These are phyloP conservation scores for Sarcophilus harrisii DNA, from an alignment of 2,797 vertebrate genomes.

Conservation along the genomic window DNA sequence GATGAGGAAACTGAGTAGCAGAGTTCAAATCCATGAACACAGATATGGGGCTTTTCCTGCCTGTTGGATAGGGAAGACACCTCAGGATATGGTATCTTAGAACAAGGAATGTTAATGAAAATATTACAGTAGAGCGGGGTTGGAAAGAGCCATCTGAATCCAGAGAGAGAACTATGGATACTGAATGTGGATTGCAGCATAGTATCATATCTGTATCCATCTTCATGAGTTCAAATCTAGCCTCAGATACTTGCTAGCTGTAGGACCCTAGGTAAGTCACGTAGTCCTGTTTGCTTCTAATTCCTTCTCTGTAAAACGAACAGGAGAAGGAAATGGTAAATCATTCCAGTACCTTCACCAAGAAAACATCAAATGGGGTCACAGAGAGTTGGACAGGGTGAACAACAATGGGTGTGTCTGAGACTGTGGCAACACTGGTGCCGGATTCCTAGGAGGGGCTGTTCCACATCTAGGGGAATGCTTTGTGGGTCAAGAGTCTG, in stretches of 20 bases:
- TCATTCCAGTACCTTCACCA: neutral
- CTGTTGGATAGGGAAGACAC: neutral
- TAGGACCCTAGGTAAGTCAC: neutral
- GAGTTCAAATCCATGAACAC: neutral
- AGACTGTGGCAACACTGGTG: neutral
- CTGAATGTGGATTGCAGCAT: too few relatives aligned
- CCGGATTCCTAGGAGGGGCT: neutral
- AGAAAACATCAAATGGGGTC: neutral
- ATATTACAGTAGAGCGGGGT: too few relatives aligned
- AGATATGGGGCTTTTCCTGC: neutral
- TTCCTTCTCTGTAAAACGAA: neutral
- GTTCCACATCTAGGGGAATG: neutral
- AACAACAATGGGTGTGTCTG: neutral
- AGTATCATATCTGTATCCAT: too few relatives aligned
- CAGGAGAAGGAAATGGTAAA: neutral
- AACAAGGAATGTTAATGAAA: neutral
- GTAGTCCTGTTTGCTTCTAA: neutral
- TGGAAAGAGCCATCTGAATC: too few relatives aligned
- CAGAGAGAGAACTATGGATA: too few relatives aligned
- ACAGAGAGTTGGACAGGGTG: neutral
- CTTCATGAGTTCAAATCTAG: too few relatives aligned
- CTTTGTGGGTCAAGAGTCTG: neutral
- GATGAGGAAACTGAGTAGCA: neutral
- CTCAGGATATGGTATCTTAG: neutral
- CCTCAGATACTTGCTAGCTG: neutral